These are phyloP conservation scores for Petaurus breviceps DNA, from an alignment of 2,113 vertebrate genomes.

Conservation along the genomic window DNA sequence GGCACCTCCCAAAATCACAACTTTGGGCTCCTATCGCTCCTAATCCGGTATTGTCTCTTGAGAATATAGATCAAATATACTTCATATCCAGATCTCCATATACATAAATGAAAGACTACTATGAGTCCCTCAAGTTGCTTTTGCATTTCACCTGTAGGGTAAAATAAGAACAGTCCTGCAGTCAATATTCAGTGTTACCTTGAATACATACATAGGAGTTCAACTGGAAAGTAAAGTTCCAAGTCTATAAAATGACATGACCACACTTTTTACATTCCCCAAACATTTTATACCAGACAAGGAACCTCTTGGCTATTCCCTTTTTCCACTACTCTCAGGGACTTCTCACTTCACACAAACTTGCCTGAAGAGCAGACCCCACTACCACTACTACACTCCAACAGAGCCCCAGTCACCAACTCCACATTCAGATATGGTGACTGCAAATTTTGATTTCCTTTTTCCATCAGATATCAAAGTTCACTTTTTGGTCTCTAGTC, in stretches of 20 bases:
- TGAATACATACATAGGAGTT: background rate
- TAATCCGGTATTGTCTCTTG: background rate
- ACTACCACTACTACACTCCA: background rate
- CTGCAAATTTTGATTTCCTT: background rate
- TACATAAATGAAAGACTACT: background rate
- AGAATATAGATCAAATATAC: background rate
- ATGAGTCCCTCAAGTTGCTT: background rate
- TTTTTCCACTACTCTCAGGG: background rate
- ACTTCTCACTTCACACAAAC: background rate
- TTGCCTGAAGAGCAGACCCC: background rate
- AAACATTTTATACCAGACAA: background rate
- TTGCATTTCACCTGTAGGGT: background rate
- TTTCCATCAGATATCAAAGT: background rate
- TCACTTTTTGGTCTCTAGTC: background rate
- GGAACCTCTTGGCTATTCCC: background rate
- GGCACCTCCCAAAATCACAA: background rate
- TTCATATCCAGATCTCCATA: background rate
- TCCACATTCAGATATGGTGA: background rate
- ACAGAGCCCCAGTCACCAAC: background rate
- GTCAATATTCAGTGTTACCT: background rate
- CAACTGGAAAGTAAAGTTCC: background rate
- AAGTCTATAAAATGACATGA: background rate
- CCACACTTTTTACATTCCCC: background rate
- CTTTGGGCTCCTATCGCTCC: background rate
- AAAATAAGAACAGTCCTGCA: background rate